A percentile compares a stretch with the other conserved stretches of the same genome.
Conservation (phyloP, 2,797 vertebrate genomes). For the Schizopygopsis malacanthus region DNA sequence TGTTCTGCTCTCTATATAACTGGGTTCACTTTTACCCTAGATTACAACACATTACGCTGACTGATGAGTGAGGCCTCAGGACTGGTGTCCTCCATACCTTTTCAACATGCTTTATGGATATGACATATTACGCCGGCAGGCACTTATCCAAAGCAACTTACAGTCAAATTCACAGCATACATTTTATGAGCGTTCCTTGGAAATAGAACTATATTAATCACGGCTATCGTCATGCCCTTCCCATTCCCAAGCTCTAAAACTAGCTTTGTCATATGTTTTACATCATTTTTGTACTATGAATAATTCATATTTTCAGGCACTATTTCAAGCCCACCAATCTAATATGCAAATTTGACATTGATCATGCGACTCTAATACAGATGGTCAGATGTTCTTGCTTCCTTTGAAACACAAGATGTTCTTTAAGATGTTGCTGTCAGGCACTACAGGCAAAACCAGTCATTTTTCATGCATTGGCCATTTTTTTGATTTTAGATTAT, state of each 20-base stretch:
- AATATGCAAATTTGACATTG: background rate
- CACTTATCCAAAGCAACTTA: background rate
- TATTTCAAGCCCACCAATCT: background rate
- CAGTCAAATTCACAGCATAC: background rate
- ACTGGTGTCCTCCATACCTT: conserved; percentile 11
- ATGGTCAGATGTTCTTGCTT: background rate
- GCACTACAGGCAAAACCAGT: background rate
- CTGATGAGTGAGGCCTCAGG: background rate
- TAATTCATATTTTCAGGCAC: background rate
- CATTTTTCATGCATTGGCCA: background rate
- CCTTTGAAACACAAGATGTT: background rate
- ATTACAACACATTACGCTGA: conserved; percentile 37
- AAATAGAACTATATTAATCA: background rate
- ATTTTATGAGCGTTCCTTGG: background rate
- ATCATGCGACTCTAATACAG: background rate
- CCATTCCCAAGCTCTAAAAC: background rate
- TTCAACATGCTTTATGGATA: background rate
- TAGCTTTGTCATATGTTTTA: background rate
- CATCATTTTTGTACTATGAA: background rate
- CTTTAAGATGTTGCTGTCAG: background rate
- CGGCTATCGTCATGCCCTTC: background rate
- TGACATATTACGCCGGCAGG: background rate
- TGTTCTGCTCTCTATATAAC: conserved; percentile 33
- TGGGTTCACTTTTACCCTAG: conserved; percentile 39
- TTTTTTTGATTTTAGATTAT: background rate